phyloP scores from a whole-genome alignment of 2,797 vertebrate species.

The Gadopsis marmoratus region DNA sequence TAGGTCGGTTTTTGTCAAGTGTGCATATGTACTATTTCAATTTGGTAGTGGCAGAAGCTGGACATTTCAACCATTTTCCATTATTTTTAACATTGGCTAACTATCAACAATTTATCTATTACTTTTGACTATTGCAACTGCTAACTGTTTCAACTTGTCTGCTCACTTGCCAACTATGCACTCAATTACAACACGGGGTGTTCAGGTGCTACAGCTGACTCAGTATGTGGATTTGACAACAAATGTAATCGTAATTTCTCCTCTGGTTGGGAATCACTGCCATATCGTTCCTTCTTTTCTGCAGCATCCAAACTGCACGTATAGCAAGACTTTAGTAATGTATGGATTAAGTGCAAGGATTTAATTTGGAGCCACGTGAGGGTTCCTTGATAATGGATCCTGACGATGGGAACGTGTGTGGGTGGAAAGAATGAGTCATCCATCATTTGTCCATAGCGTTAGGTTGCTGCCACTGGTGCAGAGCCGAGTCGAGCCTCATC shows the following conservation, averaged over 20 bases:
- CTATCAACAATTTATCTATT: neutral
- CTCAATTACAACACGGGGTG: neutral
- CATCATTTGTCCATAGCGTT: constrained; percentile 52
- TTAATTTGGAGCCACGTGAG: constrained; percentile 29
- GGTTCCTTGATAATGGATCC: constrained; percentile 32
- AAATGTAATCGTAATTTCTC: neutral
- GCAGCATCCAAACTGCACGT: neutral
- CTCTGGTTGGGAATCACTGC: neutral
- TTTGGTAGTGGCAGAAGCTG: neutral
- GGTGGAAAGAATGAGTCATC: constrained; percentile 67
- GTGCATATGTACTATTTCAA: neutral
- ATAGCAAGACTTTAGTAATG: neutral
- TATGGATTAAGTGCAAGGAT: neutral
- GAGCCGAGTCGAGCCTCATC: constrained; percentile 48
- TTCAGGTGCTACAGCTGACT: neutral
- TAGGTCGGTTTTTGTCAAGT: neutral
- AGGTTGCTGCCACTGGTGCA: constrained; percentile 45
- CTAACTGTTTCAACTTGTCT: no score
- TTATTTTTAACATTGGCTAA: neutral
- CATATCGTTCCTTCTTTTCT: neutral
- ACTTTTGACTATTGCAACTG: no score
- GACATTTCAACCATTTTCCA: neutral
- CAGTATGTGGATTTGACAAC: neutral
- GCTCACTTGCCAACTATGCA: neutral
- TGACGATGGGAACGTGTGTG: constrained; percentile 46